Conservation (phyloP, 2,797 vertebrate genomes). For the Cephalopachus bancanus region DNA sequence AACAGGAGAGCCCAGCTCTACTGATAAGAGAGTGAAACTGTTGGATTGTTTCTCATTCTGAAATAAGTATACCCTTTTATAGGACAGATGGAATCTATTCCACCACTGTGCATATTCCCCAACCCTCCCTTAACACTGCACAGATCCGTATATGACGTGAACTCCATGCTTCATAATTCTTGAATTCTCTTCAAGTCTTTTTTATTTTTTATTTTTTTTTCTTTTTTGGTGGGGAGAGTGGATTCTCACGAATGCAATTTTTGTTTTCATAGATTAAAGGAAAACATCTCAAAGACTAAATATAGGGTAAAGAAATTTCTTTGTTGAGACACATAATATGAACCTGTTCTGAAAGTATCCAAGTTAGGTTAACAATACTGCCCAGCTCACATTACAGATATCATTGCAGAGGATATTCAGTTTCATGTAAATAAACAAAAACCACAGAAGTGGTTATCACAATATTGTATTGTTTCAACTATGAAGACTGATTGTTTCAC, state of each 20-base stretch:
- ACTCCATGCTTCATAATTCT: not conserved
- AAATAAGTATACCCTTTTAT: slow-evolving; percentile 53
- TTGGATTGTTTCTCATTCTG: slow-evolving; percentile 78
- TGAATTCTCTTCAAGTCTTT: not conserved
- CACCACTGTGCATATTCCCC: slow-evolving; percentile 73
- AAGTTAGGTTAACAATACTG: not conserved
- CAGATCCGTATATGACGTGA: not conserved
- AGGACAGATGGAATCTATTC: slow-evolving; percentile 83
- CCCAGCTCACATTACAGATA: not conserved
- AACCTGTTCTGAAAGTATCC: not conserved
- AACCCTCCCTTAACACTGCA: slow-evolving; percentile 71
- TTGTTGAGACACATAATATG: not conserved
- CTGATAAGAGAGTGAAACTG: slow-evolving; percentile 81
- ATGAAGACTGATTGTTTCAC: not conserved
- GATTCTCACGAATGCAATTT: slow-evolving; percentile 8
- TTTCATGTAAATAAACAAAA: not conserved
- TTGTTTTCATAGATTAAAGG: slow-evolving; percentile 35
- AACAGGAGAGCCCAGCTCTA: slow-evolving; percentile 75
- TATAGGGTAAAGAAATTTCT: not conserved
- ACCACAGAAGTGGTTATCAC: not conserved
- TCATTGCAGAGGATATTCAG: accelerated
- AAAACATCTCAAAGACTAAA: not conserved
- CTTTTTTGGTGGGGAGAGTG: not conserved
- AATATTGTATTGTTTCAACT: not conserved
- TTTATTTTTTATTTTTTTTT: not conserved